Percentiles rank a stretch among this genome's conserved stretches.
Conservation (phyloP, 2,888 invertebrate species). For the Blastobasis adustella region DNA sequence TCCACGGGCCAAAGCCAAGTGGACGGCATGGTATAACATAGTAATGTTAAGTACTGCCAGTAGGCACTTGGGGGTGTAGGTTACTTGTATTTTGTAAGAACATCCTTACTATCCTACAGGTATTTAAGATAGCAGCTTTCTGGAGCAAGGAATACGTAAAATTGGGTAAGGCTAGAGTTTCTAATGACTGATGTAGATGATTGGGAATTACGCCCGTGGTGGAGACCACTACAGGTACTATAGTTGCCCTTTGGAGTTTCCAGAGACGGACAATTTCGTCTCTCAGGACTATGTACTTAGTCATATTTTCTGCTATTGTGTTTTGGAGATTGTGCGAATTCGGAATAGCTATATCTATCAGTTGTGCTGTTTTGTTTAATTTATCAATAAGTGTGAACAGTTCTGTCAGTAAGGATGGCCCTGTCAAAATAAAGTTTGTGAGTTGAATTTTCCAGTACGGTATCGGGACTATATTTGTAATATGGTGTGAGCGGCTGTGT, state of each 20-base stretch:
- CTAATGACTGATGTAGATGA: neutral
- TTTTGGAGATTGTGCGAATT: constrained; percentile 12
- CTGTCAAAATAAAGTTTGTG: neutral
- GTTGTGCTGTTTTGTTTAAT: constrained; percentile 4
- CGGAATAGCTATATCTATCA: constrained; percentile 11
- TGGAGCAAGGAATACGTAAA: neutral
- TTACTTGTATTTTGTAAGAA: neutral
- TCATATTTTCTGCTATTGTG: constrained; percentile 12
- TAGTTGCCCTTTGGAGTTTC: neutral
- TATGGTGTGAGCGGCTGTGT: constrained; percentile 1
- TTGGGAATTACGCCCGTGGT: constrained; percentile 1
- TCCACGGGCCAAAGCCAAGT: too few species aligned
- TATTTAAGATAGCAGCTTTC: neutral
- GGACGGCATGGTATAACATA: too few species aligned
- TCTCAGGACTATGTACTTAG: constrained; percentile 7
- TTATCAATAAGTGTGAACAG: constrained; percentile 8
- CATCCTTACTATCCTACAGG: neutral
- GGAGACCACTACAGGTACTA: constrained; percentile 1
- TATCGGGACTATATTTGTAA: constrained; percentile 9
- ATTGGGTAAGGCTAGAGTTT: neutral
- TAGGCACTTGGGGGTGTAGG: too few species aligned
- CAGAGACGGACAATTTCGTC: constrained; percentile 2
- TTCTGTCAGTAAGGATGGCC: constrained; percentile 1
- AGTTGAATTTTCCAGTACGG: constrained; percentile 1
- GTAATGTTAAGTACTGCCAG: too few species aligned